phyloP scores from a whole-genome alignment of 1,140 invertebrate genomes.

The Andricus grossulariae region DNA sequence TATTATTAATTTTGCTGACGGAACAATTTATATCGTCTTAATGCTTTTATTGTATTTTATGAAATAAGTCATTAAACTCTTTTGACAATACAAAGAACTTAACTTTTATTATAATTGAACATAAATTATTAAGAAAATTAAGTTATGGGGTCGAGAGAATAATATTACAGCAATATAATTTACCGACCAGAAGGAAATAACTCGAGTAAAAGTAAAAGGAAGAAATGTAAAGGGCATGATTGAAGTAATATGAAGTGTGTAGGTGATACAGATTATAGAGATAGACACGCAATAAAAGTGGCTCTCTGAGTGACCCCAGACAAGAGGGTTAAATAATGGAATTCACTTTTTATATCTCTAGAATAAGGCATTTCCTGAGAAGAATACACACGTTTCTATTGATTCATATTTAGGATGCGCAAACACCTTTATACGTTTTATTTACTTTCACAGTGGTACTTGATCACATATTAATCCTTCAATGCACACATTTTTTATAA shows the following conservation, averaged over 20 bases:
- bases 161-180: too few species aligned
- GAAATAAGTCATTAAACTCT: background rate
- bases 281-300: background rate
- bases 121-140: background rate
- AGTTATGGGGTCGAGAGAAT: background rate
- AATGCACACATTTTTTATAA: too few species aligned
- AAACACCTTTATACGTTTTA: background rate
- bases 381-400: background rate
- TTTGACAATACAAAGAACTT: constrained; percentile 14
- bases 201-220: too few species aligned
- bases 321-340: constrained; percentile 12
- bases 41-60: background rate
- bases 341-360: background rate
- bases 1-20: background rate
- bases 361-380: constrained; percentile 12
- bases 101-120: constrained; percentile 25
- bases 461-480: too few species aligned
- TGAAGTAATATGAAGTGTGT: background rate
- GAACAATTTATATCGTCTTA: constrained; percentile 5
- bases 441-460: background rate
- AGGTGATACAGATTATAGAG: background rate
- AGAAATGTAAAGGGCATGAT: background rate
- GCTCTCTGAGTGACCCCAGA: background rate
- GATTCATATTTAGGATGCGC: background rate
- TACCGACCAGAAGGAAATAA: too few species aligned